A percentile compares a stretch with the other conserved stretches of the same genome.
Evolutionary conservation across 2,888 invertebrate species (phyloP).

Genomic region (Ischnus inquisitorius): DNA sequence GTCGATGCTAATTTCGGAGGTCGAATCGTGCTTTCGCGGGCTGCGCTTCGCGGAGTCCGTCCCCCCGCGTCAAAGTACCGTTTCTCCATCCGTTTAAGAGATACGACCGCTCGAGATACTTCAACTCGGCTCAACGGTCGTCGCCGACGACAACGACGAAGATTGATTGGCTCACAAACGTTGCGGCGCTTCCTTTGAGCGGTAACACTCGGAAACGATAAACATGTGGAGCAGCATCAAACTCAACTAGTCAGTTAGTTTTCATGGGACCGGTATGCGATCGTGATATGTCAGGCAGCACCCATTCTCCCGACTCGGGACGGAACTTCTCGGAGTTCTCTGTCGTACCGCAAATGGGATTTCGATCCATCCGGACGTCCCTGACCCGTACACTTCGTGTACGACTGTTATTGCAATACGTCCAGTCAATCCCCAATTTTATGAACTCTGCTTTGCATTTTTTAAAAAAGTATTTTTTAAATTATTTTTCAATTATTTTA

Average conservation of each 20-base stretch:
- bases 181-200: constrained; percentile 63
- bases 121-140: constrained; percentile 14
- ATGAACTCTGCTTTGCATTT: too few relatives aligned
- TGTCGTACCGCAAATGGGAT: constrained; percentile 47
- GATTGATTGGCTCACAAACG: constrained; percentile 58
- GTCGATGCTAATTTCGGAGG: constrained; percentile 77
- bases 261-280: constrained; percentile 58
- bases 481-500: too few relatives aligned
- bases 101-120: constrained; percentile 19
- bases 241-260: constrained; percentile 34
- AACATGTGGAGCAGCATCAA: constrained; percentile 62
- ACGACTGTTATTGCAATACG: constrained; percentile 27
- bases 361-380: constrained; percentile 48
- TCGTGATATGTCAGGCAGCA: constrained; percentile 78
- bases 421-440: background rate
- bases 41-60: background rate
- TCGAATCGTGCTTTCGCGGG: constrained; percentile 73
- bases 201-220: constrained; percentile 55
- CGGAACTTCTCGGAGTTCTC: constrained; percentile 34
- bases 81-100: constrained; percentile 25
- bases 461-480: too few relatives aligned
- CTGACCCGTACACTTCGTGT: constrained; percentile 45
- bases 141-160: constrained; percentile 32
- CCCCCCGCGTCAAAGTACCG: constrained; percentile 25
- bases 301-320: constrained; percentile 76